These are phyloP conservation scores for Odocoileus virginianus DNA, from an alignment of 2,113 vertebrate species.

Conservation along the genomic window DNA sequence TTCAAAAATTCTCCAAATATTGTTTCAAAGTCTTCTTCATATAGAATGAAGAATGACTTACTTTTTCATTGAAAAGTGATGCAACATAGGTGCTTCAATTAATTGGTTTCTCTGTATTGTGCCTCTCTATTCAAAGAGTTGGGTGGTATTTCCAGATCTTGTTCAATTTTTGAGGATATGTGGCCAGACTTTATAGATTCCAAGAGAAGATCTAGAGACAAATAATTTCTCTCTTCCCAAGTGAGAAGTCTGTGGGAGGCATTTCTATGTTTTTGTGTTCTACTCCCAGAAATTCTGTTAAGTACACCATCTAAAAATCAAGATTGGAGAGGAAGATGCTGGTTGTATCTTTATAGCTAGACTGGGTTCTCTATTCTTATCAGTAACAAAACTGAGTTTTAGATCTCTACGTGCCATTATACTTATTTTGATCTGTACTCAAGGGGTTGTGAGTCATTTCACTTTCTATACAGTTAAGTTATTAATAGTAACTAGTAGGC, in stretches of 20 bases:
- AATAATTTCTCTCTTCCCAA: rapidly evolving
- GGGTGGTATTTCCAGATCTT: background rate
- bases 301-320: background rate
- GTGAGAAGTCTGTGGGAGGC: background rate
- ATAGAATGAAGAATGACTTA: background rate
- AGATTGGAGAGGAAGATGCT: background rate
- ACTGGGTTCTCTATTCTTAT: background rate
- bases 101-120: background rate
- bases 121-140: background rate
- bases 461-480: background rate
- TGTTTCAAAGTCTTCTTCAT: background rate
- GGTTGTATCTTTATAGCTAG: background rate
- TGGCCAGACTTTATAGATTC: background rate
- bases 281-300: background rate
- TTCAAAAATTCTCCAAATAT: background rate
- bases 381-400: background rate
- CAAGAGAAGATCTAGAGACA: background rate
- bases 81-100: background rate
- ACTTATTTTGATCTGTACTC: background rate
- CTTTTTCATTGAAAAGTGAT: background rate
- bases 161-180: background rate
- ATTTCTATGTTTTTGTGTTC: background rate
- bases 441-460: background rate
- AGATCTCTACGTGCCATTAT: background rate
- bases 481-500: background rate